phyloP scores from a whole-genome alignment of 2,113 vertebrate genomes.

The Gavialis gangeticus region DNA sequence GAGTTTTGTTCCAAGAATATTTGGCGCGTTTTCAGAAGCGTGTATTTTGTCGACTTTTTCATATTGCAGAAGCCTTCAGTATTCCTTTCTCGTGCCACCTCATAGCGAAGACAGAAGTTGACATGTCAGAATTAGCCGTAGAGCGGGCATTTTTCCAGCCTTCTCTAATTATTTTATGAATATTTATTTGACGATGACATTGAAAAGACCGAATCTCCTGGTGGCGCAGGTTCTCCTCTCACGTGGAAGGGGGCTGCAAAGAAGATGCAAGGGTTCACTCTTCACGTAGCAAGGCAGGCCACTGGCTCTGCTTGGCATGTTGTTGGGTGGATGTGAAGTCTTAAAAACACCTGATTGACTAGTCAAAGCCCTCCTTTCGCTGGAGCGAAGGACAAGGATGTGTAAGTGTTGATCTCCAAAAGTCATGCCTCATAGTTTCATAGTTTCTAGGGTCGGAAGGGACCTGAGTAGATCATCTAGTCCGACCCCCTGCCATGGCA shows the following conservation, averaged over 20 bases:
- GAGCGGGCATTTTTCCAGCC: not conserved
- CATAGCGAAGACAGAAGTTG: not conserved
- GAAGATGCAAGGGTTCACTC: not conserved
- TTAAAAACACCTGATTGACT: not conserved
- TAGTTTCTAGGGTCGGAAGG: no score
- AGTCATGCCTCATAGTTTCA: no score
- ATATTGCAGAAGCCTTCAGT: no score
- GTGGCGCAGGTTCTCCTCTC: not conserved
- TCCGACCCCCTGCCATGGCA: no score
- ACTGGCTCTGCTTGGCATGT: rapidly evolving
- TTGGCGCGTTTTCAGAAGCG: no score
- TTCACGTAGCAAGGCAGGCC: not conserved
- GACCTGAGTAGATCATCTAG: no score
- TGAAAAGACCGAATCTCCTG: not conserved
- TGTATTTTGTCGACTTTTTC: no score
- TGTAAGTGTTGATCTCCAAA: conserved; percentile 10
- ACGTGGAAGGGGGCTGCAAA: not conserved
- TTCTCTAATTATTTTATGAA: not conserved
- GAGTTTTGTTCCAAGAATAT: not conserved
- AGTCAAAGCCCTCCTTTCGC: not conserved
- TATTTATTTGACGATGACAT: not conserved
- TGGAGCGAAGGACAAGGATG: not conserved
- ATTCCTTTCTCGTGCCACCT: not conserved
- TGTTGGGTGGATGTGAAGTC: not conserved
- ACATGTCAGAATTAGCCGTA: not conserved